Base-by-base conservation (phyloP, 2,797 vertebrate genomes). In the Squalus acanthias region DNA sequence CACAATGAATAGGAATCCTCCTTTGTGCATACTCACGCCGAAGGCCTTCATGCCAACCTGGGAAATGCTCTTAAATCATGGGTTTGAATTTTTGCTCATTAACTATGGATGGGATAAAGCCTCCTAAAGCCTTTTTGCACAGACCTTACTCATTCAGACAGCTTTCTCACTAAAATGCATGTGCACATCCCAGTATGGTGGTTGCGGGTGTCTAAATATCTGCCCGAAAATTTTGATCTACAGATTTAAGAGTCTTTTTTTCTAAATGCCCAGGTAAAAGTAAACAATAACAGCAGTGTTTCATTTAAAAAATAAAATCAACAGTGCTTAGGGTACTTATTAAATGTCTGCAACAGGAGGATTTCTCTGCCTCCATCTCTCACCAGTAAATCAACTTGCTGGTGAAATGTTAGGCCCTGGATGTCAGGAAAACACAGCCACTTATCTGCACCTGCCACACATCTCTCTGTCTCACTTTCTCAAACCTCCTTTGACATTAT, bases 201-300 rank as follows among this genome's bases (percentile, higher is more conserved):
- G n/a, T 20, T 39, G 63, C 17, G 17, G 33, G 17, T 22, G 12
- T 39, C 26, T 89, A 57, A 60, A 89, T 33, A n/a, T 1, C 46
- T 22, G 39, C 50, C 60, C 22, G 65, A 46, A 69, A 46, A 24
- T 69, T 69, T 39, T 93, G 63, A 67, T 46, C 20, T 24, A 20
- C n/a, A 46, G 17, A 8, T 69, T 46, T 69, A 20, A 15, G 24
- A n/a, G n/a, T 65, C 29, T 8, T 93, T 93, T 46, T 46, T 39
- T 2, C 7, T 20, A 46, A 93, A 93, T 69, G 91, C 65, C 65
- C 63, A 46, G 8, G 63, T 93, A 69, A 93, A 93, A 69, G 91
- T 93, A 91, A 91, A 91, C 88, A 91, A 60, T n/a, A 93, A 91
- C 53, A 92, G 13, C 89, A 65, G n/a, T 67, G 63, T 3, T 24